Conservation (phyloP, 2,888 invertebrate species). For the Amblyjoppa proteus region DNA sequence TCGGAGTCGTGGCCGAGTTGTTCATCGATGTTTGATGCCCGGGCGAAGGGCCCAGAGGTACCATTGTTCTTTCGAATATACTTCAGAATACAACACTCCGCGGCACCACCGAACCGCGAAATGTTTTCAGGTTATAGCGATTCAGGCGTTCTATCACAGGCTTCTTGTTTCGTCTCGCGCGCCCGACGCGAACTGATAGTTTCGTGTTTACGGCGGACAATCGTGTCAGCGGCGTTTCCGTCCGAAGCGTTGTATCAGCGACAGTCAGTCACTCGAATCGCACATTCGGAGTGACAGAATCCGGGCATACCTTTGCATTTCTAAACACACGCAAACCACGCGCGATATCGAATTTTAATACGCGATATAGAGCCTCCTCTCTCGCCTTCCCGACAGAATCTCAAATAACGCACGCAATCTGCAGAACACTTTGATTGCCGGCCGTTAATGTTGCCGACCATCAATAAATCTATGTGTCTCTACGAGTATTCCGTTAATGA, state of each 20-base stretch:
- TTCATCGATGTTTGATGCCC: slow-evolving; percentile 85
- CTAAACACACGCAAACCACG: slow-evolving; percentile 27
- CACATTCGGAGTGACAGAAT: slow-evolving; percentile 56
- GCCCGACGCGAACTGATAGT: not conserved
- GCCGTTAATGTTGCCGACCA: not conserved
- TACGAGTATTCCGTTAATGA: slow-evolving; percentile 21
- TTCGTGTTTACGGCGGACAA: not conserved
- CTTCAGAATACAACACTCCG: not conserved
- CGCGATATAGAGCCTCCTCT: not conserved
- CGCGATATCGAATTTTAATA: not conserved
- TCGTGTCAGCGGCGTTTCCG: not conserved
- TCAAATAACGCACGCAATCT: not conserved
- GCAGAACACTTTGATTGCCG: not conserved
- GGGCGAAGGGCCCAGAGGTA: slow-evolving; percentile 90
- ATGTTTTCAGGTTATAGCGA: slow-evolving; percentile 54
- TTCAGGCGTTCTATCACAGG: slow-evolving; percentile 34
- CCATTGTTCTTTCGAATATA: slow-evolving; percentile 85
- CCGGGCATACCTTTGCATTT: slow-evolving; percentile 32
- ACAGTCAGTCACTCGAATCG: slow-evolving; percentile 24
- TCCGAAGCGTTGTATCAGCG: not conserved
- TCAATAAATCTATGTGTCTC: not conserved
- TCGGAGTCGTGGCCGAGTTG: slow-evolving; percentile 82
- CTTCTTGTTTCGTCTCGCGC: not conserved
- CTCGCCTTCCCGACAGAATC: not conserved
- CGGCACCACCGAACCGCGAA: not conserved